Percentiles rank a stretch among this genome's conserved stretches.
phyloP scores from a whole-genome alignment of 2,113 vertebrate species.

The Neotoma lepida region DNA sequence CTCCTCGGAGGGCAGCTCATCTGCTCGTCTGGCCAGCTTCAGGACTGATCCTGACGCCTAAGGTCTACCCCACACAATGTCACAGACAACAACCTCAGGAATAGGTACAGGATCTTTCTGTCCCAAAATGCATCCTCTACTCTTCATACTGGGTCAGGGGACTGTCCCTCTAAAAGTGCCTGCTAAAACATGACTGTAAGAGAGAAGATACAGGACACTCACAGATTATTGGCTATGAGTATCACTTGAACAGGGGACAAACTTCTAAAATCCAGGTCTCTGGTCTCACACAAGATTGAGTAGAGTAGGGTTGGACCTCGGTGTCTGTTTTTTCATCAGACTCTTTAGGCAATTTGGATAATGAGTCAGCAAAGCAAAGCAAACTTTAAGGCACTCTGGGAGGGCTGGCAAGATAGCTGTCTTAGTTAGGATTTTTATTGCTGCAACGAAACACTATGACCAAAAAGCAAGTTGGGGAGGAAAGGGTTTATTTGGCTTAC shows the following conservation, averaged over 20 bases:
- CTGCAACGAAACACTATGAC: not conserved
- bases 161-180: not conserved
- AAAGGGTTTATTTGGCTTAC: not conserved
- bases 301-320: not conserved
- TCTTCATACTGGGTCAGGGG: not conserved
- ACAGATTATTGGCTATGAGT: not conserved
- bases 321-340: not conserved
- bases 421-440: not conserved
- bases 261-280: conserved; percentile 60
- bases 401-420: not conserved
- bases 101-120: not conserved
- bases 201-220: not conserved
- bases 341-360: not conserved
- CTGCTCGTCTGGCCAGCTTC: not conserved
- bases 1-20: not conserved
- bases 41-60: not conserved
- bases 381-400: not conserved
- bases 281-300: conserved; percentile 4
- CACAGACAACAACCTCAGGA: not conserved
- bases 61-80: not conserved
- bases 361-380: not conserved
- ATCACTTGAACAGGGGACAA: not conserved
- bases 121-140: not conserved
- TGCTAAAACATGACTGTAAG: not conserved
- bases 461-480: not conserved